phyloP scores from a whole-genome alignment of 2,797 vertebrate genomes.

The Psittacula derbiana region DNA sequence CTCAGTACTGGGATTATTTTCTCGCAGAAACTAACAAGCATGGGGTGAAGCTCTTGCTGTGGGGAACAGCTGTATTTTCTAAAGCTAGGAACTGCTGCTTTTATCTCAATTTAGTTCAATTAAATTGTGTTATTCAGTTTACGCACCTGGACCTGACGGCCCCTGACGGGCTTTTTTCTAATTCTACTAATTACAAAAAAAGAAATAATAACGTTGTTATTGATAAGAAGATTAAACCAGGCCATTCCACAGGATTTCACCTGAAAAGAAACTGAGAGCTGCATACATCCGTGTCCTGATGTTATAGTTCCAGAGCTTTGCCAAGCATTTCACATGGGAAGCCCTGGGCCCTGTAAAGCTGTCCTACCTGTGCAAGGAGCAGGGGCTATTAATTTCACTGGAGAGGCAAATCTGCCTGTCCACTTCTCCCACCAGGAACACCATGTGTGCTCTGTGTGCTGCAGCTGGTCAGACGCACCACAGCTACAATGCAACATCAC shows the following conservation, averaged over 20 bases:
- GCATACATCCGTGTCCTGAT: background rate
- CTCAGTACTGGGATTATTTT: background rate
- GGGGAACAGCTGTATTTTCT: background rate
- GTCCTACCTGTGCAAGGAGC: background rate
- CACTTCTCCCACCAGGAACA: background rate
- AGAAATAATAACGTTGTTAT: background rate
- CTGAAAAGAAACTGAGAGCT: background rate
- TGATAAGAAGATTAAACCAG: constrained; percentile 40
- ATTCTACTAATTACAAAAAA: constrained; percentile 41
- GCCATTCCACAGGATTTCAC: constrained; percentile 29
- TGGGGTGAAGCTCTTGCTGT: background rate
- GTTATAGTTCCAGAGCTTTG: background rate
- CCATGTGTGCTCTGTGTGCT: accelerated
- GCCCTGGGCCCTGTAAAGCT: background rate
- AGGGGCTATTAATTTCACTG: background rate
- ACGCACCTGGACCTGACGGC: background rate
- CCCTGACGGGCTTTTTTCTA: background rate
- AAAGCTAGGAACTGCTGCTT: background rate
- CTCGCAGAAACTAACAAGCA: background rate
- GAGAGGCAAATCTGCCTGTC: background rate
- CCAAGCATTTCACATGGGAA: background rate
- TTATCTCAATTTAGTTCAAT: background rate
- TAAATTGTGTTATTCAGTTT: background rate
- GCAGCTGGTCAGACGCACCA: background rate
- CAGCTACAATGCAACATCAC: background rate